Percentiles rank a stretch among this genome's conserved stretches.
phyloP scores from a whole-genome alignment of 2,113 vertebrate species.

The Malurus alboscapulatus region DNA sequence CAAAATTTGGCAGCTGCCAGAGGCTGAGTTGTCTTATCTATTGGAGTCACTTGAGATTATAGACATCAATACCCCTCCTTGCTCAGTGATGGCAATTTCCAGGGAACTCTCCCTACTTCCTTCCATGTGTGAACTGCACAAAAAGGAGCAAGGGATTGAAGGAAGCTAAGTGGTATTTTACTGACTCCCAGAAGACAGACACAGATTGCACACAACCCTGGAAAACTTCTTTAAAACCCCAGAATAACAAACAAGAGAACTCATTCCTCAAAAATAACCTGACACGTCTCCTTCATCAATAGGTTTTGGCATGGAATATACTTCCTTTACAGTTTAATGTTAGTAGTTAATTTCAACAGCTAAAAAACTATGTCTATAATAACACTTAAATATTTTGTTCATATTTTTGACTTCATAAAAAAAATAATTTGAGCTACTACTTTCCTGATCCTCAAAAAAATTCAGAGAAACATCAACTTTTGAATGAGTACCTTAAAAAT shows the following conservation, averaged over 20 bases:
- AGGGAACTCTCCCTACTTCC: not conserved
- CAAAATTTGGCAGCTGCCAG: not conserved
- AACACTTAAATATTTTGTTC: conserved; percentile 39
- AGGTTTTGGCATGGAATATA: not conserved
- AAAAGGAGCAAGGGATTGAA: not conserved
- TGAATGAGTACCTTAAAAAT: not conserved
- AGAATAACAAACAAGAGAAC: not conserved
- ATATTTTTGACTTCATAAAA: conserved; percentile 13
- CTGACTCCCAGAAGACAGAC: conserved; percentile 13
- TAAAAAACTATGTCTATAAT: conserved; percentile 47
- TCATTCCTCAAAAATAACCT: conserved; percentile 36
- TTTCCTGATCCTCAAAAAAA: conserved; percentile 1
- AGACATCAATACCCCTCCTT: not conserved
- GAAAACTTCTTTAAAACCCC: conserved; percentile 1
- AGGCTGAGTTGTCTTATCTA: not conserved
- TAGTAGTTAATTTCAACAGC: not conserved
- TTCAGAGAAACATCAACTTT: conserved; percentile 37
- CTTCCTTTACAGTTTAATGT: not conserved
- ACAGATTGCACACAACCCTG: conserved; percentile 2
- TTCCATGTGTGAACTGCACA: not conserved
- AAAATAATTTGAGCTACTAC: conserved; percentile 20
- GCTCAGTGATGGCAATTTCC: not conserved
- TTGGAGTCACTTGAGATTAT: not conserved
- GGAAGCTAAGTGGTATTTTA: conserved; percentile 23
- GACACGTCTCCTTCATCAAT: not conserved